phyloP scores from a whole-genome alignment of 2,113 vertebrate species.

The Delphinapterus leucas region DNA sequence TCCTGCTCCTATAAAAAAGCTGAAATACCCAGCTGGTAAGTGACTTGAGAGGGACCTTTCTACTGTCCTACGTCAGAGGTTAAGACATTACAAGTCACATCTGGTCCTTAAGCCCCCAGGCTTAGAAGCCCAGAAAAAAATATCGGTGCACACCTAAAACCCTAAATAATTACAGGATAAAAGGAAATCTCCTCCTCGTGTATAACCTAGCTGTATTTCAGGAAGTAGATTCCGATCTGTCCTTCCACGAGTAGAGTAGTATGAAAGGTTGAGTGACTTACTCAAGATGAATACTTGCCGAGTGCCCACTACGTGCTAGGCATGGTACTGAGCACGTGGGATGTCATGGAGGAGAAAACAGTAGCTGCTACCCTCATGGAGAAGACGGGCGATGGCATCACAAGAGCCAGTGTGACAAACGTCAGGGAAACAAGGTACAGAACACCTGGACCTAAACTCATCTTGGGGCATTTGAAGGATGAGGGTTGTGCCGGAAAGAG shows the following conservation, averaged over 20 bases:
- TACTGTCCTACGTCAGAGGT: neutral
- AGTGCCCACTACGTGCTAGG: neutral
- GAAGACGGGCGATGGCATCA: accelerated
- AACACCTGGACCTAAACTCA: neutral
- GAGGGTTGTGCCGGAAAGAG: no score
- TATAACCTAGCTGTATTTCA: neutral
- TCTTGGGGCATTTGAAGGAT: neutral
- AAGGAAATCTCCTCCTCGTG: neutral
- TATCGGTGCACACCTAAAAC: neutral
- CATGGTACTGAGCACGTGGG: accelerated
- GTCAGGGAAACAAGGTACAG: neutral
- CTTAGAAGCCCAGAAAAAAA: neutral
- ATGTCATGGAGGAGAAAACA: neutral
- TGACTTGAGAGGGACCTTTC: neutral
- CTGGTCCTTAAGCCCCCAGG: neutral
- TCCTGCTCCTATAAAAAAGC: neutral
- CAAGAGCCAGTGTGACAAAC: neutral
- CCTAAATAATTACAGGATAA: neutral
- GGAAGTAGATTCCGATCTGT: neutral
- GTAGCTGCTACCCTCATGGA: neutral
- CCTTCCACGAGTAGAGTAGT: accelerated
- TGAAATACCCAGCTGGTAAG: neutral
- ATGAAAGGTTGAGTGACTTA: neutral
- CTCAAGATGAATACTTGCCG: accelerated
- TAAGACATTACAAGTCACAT: neutral